Percentiles rank a stretch among this genome's conserved stretches.
Conservation (phyloP, 2,888 invertebrate species). For the Sarcophaga subvicina region DNA sequence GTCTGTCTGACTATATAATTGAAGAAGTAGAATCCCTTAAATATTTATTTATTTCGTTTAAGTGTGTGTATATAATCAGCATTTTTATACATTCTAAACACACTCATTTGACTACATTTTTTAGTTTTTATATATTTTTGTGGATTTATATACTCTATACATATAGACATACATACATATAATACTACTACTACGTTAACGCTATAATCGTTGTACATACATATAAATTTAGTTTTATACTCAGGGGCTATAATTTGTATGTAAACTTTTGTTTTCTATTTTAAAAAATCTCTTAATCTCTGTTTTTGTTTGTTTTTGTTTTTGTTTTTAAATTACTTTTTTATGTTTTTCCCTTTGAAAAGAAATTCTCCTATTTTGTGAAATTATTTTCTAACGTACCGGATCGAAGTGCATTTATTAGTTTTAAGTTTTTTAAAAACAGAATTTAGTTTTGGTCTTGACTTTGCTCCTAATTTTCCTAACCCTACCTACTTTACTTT, state of each 20-base stretch:
- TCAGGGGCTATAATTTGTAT: constrained; percentile 71
- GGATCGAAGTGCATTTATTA: constrained; percentile 81
- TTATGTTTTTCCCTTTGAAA: constrained; percentile 2
- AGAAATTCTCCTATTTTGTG: constrained; percentile 33
- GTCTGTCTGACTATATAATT: background rate
- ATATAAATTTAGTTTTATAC: constrained; percentile 64
- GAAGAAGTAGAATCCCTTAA: constrained; percentile 29
- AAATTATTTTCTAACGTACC: constrained; percentile 75
- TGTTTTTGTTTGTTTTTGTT: constrained; percentile 18
- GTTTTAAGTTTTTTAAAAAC: constrained; percentile 47
- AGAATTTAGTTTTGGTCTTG: constrained; percentile 20
- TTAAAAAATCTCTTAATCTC: constrained; percentile 32
- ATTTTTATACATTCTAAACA: background rate
- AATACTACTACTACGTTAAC: constrained; percentile 1
- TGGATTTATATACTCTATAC: constrained; percentile 9
- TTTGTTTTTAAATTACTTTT: constrained; percentile 30
- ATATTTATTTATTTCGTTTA: constrained; percentile 68
- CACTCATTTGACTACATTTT: constrained; percentile 1
- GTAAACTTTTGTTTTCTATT: constrained; percentile 43
- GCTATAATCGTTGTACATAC: constrained; percentile 47
- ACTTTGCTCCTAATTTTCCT: background rate
- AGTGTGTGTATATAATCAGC: constrained; percentile 36
- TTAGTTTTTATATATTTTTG: constrained; percentile 24
- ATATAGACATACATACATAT: too few relatives aligned
- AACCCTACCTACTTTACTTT: too few relatives aligned